Conservation (phyloP, 2,888 invertebrate species). For the Lepidochrysops patricia region DNA sequence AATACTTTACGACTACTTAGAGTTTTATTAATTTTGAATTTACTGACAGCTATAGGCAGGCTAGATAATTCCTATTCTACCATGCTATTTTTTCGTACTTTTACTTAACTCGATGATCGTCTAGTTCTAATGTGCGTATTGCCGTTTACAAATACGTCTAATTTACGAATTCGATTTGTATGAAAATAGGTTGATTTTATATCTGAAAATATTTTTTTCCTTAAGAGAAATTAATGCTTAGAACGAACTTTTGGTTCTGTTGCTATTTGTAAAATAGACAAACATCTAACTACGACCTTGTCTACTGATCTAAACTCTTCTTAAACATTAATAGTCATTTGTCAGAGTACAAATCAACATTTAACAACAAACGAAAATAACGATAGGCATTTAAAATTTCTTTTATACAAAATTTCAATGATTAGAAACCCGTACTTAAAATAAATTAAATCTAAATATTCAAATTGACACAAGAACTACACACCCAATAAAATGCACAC, state of each 20-base stretch:
- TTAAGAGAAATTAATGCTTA: slow-evolving; percentile 54
- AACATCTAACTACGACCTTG: slow-evolving; percentile 51
- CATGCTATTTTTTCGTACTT: not conserved
- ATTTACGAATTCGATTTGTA: slow-evolving; percentile 58
- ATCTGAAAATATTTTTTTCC: slow-evolving; percentile 62
- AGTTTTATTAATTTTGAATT: not conserved
- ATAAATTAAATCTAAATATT: slow-evolving; percentile 39
- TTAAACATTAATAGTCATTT: slow-evolving; percentile 41
- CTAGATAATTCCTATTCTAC: not conserved
- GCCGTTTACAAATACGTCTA: slow-evolving; percentile 55
- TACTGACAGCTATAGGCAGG: not conserved
- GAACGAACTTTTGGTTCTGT: slow-evolving; percentile 56
- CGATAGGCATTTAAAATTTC: slow-evolving; percentile 45
- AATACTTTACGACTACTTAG: not conserved
- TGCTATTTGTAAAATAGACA: slow-evolving; percentile 43
- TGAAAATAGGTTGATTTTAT: slow-evolving; percentile 69
- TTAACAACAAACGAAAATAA: slow-evolving; percentile 35
- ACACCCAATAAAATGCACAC: slow-evolving; percentile 34
- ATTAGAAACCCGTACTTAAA: slow-evolving; percentile 53
- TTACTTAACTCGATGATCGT: not conserved
- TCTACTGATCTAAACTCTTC: slow-evolving; percentile 61
- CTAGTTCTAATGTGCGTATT: slow-evolving; percentile 49
- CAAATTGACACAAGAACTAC: slow-evolving; percentile 38
- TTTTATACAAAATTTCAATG: slow-evolving; percentile 53
- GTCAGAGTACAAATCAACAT: slow-evolving; percentile 37